Conservation (phyloP, 1,140 invertebrate genomes). For the Eumeta japonica region DNA sequence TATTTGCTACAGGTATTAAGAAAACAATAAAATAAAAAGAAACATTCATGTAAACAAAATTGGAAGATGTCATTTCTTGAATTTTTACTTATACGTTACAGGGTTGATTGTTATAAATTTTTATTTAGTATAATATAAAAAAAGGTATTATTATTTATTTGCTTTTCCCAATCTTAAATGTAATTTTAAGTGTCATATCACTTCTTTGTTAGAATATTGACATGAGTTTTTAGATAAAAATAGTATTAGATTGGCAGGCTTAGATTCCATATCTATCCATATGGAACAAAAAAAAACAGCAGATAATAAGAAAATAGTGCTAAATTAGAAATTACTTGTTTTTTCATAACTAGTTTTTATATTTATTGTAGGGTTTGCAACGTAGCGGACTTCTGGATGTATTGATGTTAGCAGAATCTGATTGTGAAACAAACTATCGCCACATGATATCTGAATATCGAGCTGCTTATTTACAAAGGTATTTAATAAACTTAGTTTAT, state of each 20-base stretch:
- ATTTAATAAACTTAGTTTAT: conserved; percentile 16
- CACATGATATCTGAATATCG: conserved; percentile 82
- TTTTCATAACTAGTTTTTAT: background rate
- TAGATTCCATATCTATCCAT: too few relatives aligned
- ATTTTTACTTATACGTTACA: too few relatives aligned
- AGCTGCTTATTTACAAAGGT: conserved; percentile 76
- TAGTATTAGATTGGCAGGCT: too few relatives aligned
- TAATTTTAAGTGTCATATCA: too few relatives aligned
- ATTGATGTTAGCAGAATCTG: conserved; percentile 56
- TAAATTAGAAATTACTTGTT: too few relatives aligned
- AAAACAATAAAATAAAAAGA: background rate
- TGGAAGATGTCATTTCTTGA: background rate
- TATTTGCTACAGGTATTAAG: conserved; percentile 73
- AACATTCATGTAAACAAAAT: conserved; percentile 5
- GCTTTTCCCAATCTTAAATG: too few relatives aligned
- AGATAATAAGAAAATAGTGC: too few relatives aligned
- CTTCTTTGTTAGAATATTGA: too few relatives aligned
- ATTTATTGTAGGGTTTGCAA: conserved; percentile 66
- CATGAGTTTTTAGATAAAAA: too few relatives aligned
- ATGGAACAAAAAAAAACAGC: too few relatives aligned
- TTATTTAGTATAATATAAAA: too few relatives aligned
- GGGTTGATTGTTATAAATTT: conserved; percentile 5
- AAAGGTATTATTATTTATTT: too few relatives aligned
- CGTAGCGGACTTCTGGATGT: conserved; percentile 74
- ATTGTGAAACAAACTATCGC: conserved; percentile 79